A percentile compares a stretch with the other conserved stretches of the same genome.
Conservation (phyloP, 2,888 invertebrate genomes). For the Eupithecia centaureata region DNA sequence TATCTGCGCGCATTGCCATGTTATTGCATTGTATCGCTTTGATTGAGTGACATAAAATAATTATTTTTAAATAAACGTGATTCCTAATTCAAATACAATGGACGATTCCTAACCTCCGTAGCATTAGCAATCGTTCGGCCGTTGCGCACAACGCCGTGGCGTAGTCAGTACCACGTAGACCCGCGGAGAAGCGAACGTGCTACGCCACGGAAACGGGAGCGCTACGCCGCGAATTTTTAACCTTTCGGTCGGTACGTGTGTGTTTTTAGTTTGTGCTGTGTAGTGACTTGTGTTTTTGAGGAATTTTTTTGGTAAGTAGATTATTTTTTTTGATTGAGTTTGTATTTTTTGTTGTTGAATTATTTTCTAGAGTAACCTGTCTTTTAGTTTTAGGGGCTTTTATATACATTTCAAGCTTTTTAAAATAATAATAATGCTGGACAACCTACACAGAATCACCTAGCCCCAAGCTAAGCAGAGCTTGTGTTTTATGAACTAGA, state of each 20-base stretch:
- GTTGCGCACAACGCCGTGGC: conserved; percentile 56
- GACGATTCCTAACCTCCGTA: neutral
- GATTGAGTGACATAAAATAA: neutral
- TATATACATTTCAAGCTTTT: neutral
- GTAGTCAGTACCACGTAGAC: conserved; percentile 66
- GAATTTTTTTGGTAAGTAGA: neutral
- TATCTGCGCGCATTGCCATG: neutral
- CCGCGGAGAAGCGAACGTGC: conserved; percentile 56
- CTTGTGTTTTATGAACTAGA: too few relatives aligned
- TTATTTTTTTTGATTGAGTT: neutral
- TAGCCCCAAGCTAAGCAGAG: too few relatives aligned
- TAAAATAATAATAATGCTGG: too few relatives aligned
- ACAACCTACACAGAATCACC: too few relatives aligned
- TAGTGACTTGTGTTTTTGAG: conserved; percentile 19
- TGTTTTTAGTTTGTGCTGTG: conserved; percentile 21
- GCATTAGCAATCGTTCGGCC: conserved; percentile 35
- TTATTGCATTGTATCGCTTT: neutral
- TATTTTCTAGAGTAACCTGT: neutral
- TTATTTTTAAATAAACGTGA: neutral
- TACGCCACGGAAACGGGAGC: conserved; percentile 5
- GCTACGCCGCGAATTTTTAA: conserved; percentile 18
- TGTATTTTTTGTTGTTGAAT: neutral
- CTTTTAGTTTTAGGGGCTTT: neutral
- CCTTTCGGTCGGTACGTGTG: conserved; percentile 16
- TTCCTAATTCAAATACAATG: neutral